Conservation (phyloP, 2,888 invertebrate species). For the Orthosia incerta region DNA sequence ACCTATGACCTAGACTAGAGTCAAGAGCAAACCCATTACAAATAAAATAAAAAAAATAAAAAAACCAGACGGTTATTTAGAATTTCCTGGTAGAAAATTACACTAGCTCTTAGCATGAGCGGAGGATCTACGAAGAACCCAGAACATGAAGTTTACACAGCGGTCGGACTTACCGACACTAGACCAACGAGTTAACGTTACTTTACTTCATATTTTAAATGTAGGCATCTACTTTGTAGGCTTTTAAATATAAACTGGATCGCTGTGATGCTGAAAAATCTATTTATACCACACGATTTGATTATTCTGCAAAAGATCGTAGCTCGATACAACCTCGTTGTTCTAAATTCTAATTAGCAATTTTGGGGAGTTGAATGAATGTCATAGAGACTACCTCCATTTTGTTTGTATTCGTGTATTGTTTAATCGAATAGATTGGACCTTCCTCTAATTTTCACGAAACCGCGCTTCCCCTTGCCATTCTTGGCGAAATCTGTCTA, state of each 20-base stretch:
- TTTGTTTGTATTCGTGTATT: not conserved
- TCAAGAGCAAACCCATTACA: too few relatives aligned
- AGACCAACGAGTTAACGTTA: constrained; percentile 13
- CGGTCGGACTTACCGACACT: not conserved
- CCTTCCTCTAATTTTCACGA: not conserved
- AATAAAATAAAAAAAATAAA: too few relatives aligned
- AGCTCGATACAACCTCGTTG: too few relatives aligned
- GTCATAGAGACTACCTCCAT: too few relatives aligned
- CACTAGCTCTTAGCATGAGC: not conserved
- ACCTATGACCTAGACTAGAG: too few relatives aligned
- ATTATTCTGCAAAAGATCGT: not conserved
- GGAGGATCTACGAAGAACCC: not conserved
- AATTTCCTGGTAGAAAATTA: not conserved
- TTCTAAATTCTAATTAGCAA: not conserved
- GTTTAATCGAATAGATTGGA: too few relatives aligned
- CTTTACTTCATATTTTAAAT: constrained; percentile 28
- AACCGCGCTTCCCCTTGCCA: not conserved
- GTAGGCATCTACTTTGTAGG: constrained; percentile 3
- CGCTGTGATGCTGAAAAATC: constrained; percentile 24
- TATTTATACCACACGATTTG: constrained; percentile 35
- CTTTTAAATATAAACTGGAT: constrained; percentile 49
- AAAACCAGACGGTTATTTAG: not conserved
- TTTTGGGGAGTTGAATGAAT: not conserved
- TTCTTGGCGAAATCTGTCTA: not conserved
- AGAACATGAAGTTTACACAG: not conserved